Conservation (phyloP, 2,113 vertebrate genomes). For the Todiramphus chloris region DNA sequence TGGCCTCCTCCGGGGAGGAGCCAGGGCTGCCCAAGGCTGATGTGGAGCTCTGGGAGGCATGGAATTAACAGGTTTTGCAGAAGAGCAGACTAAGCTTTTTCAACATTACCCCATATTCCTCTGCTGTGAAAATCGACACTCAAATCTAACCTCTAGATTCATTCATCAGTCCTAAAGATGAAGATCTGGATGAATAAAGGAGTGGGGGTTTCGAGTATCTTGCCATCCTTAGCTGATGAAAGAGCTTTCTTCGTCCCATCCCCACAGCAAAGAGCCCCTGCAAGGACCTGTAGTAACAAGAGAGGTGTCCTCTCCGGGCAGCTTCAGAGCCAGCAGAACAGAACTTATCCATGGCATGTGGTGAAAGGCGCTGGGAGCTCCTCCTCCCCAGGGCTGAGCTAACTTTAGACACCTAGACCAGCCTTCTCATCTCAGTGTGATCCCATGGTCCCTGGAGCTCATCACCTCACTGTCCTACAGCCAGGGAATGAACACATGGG, state of each 20-base stretch:
- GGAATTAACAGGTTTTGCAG: background rate
- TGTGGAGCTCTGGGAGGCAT: background rate
- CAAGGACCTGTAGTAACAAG: background rate
- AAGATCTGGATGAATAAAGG: background rate
- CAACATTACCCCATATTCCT: background rate
- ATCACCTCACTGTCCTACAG: background rate
- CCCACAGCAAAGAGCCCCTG: background rate
- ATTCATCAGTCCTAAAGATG: background rate
- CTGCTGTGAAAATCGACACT: background rate
- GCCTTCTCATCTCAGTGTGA: accelerated
- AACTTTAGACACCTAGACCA: background rate
- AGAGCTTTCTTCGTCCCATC: background rate
- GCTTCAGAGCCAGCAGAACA: background rate
- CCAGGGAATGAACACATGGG: accelerated
- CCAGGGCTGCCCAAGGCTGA: background rate
- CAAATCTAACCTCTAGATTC: background rate
- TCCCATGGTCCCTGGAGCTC: background rate
- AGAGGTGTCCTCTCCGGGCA: background rate
- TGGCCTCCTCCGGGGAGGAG: background rate
- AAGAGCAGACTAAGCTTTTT: background rate
- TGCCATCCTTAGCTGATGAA: background rate
- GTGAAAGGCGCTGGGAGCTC: background rate
- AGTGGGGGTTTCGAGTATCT: background rate
- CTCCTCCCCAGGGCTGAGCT: background rate
- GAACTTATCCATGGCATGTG: background rate